Conservation (phyloP, 2,797 vertebrate genomes). For the Pangasius larnaudii region DNA sequence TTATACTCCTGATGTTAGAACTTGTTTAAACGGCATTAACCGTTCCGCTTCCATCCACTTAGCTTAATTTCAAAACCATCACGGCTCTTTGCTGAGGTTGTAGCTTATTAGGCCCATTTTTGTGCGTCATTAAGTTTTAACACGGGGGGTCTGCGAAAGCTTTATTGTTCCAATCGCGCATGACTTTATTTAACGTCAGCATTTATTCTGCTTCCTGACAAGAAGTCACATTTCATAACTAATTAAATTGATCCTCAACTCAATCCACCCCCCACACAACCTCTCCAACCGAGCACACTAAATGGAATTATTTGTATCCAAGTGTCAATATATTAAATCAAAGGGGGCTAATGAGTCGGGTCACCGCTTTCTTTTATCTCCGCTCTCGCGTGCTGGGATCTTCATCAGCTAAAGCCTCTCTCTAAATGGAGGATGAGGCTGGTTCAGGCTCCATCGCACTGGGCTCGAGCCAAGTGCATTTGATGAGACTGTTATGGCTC, state of each 20-base stretch:
- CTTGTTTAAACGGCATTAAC: slow-evolving; percentile 85
- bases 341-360: slow-evolving; percentile 96
- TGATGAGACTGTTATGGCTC: slow-evolving; percentile 76
- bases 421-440: slow-evolving; percentile 77
- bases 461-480: slow-evolving; percentile 74
- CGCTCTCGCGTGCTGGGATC: slow-evolving; percentile 84
- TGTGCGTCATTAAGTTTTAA: slow-evolving; percentile 98
- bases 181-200: slow-evolving; percentile 98
- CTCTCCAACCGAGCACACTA: slow-evolving; percentile 88
- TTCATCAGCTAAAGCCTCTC: slow-evolving; percentile 82
- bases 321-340: slow-evolving; percentile 99
- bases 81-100: slow-evolving; percentile 83
- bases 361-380: slow-evolving; percentile 97
- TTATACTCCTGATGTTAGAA: slow-evolving; percentile 71
- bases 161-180: slow-evolving; percentile 95
- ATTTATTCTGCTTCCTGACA: slow-evolving; percentile 95
- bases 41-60: slow-evolving; percentile 84
- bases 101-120: slow-evolving; percentile 89
- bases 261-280: slow-evolving; percentile 71
- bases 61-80: slow-evolving; percentile 88
- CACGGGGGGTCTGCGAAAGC: slow-evolving; percentile 84
- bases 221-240: slow-evolving; percentile 99
- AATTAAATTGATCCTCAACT: slow-evolving; percentile 99
- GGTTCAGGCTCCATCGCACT: slow-evolving; percentile 71
- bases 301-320: slow-evolving; percentile 97